Conservation (phyloP, 2,113 vertebrate genomes). For the Lepisosteus oculatus region DNA sequence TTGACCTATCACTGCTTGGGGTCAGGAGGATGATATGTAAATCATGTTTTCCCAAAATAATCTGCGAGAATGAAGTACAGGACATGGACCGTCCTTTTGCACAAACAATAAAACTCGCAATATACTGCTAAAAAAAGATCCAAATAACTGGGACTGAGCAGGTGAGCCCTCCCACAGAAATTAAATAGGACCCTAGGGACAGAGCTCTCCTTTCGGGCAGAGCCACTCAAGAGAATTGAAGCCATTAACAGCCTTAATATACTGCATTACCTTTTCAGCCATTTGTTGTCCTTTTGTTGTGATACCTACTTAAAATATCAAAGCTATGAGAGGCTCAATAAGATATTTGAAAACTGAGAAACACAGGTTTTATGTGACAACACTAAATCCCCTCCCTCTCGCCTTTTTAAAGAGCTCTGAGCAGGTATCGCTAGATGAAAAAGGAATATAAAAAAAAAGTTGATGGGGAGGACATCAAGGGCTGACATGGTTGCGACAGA, state of each 20-base stretch:
- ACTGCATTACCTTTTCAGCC: conserved; percentile 67
- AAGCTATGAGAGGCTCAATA: conserved; percentile 80
- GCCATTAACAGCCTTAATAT: conserved; percentile 64
- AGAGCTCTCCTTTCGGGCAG: conserved; percentile 59
- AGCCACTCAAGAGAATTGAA: conserved; percentile 56
- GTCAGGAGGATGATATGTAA: conserved; percentile 8
- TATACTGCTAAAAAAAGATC: conserved; percentile 37
- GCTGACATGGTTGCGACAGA: conserved; percentile 61
- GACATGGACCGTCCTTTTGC: neutral
- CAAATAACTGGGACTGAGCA: conserved; percentile 52
- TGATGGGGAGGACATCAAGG: conserved; percentile 70
- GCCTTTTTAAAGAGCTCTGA: conserved; percentile 44
- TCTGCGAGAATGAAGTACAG: conserved; percentile 21
- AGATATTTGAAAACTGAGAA: conserved; percentile 89
- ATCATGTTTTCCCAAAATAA: conserved; percentile 1
- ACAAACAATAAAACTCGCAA: conserved; percentile 26
- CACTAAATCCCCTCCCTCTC: conserved; percentile 60
- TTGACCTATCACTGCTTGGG: conserved; percentile 11
- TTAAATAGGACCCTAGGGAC: conserved; percentile 78
- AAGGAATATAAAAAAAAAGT: conserved; percentile 64
- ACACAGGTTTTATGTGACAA: conserved; percentile 83
- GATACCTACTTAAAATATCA: conserved; percentile 90
- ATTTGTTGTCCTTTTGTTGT: conserved; percentile 78
- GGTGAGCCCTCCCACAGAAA: conserved; percentile 70
- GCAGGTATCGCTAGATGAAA: conserved; percentile 67